Evolutionary conservation across 1,140 invertebrate genomes (phyloP).

Genomic region (Agraylea sexmaculata): DNA sequence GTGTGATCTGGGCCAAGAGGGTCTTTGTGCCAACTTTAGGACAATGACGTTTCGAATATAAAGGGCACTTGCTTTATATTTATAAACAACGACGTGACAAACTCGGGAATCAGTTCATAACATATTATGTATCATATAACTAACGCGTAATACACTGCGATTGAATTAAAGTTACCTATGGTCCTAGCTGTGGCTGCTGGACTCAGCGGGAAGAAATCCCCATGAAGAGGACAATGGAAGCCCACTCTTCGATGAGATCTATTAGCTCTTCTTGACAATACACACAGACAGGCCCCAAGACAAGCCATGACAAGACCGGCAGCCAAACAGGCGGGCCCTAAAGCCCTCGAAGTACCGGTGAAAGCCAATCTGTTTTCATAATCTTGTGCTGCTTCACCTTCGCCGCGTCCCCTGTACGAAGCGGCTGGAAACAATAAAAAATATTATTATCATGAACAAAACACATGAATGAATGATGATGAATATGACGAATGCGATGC

Average conservation of each 20-base stretch:
- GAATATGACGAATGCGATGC: no score
- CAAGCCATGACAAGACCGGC: conserved; percentile 56
- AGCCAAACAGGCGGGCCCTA: conserved; percentile 60
- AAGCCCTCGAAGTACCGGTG: conserved; percentile 56
- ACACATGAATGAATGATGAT: no score
- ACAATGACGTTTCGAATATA: no score
- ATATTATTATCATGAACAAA: no score
- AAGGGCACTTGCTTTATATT: no score
- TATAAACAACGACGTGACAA: no score
- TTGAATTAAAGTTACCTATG: conserved; percentile 11
- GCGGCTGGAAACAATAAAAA: conserved; percentile 42
- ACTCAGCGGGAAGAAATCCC: conserved; percentile 62
- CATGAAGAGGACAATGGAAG: conserved; percentile 65
- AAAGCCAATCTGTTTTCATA: conserved; percentile 57
- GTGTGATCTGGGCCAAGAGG: no score
- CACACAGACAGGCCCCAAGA: conserved; percentile 46
- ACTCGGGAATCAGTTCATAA: no score
- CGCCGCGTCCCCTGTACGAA: conserved; percentile 58
- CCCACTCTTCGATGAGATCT: conserved; percentile 53
- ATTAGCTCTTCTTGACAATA: conserved; percentile 51
- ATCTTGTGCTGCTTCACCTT: conserved; percentile 55
- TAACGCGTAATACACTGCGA: neutral
- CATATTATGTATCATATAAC: no score
- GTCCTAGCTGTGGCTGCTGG: conserved; percentile 41
- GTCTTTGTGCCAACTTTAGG: no score